Evolutionary conservation across 2,797 vertebrate species (phyloP).

Genomic region (Enteromius trimaculatus): DNA sequence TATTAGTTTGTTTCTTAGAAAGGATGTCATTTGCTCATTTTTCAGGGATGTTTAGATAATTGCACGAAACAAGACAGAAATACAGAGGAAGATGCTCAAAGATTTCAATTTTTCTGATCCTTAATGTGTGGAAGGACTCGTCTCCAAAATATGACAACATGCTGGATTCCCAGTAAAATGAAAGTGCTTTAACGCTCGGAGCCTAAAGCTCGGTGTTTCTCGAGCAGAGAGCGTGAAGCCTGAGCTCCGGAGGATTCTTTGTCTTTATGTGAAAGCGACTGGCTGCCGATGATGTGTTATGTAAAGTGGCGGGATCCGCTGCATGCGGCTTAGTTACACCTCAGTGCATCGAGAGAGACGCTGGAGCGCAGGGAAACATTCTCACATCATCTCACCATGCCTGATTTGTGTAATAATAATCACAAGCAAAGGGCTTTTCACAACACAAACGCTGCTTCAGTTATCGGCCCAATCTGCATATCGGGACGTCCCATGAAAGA

Average conservation of each 20-base stretch:
- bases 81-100: background rate
- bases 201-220: conserved; percentile 69
- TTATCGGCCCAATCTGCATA: conserved; percentile 70
- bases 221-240: conserved; percentile 80
- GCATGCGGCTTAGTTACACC: conserved; percentile 87
- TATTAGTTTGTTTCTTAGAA: too few species aligned
- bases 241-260: conserved; percentile 79
- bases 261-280: conserved; percentile 85
- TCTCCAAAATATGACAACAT: background rate
- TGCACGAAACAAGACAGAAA: background rate
- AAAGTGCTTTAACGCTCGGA: conserved; percentile 15
- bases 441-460: conserved; percentile 80
- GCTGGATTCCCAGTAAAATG: background rate
- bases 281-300: conserved; percentile 85
- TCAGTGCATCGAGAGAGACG: conserved; percentile 81
- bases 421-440: conserved; percentile 78
- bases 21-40: too few species aligned
- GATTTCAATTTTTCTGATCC: too few species aligned
- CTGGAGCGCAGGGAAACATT: conserved; percentile 70
- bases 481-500: conserved; percentile 59
- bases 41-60: background rate
- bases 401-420: conserved; percentile 79
- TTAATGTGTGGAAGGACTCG: too few species aligned
- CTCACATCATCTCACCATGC: conserved; percentile 79
- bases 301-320: conserved; percentile 85